Conservation (phyloP, 53 echinoderm and acorn worm species). For the Hippasteria phrygiana region DNA sequence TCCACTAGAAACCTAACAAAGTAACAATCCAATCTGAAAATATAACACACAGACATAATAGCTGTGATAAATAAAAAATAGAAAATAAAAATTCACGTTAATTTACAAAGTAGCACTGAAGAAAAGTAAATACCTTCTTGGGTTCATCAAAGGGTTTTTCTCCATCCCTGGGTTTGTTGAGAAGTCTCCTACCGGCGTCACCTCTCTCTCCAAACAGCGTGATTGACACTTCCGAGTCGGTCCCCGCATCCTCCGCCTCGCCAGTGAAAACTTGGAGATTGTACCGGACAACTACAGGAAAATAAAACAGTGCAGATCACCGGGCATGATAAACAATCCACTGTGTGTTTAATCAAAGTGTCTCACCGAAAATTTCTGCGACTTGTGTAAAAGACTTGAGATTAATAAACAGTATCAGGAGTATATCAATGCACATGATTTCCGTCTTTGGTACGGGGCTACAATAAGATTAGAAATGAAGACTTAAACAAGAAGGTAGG, state of each 20-base stretch:
- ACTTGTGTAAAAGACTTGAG: no score
- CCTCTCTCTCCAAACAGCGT: conserved; percentile 68
- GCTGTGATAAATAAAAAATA: background rate
- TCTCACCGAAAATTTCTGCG: no score
- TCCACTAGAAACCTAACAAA: no score
- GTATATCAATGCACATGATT: no score
- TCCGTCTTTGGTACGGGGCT: no score
- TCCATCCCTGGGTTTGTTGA: conserved; percentile 54
- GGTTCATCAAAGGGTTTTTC: conserved; percentile 67
- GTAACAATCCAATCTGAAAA: no score
- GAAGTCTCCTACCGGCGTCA: conserved; percentile 70
- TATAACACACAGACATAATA: background rate
- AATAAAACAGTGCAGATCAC: no score
- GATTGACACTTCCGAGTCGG: conserved; percentile 64
- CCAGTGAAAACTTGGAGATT: conserved; percentile 67
- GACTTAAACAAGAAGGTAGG: no score
- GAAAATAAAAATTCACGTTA: background rate
- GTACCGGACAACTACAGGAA: conserved; percentile 49
- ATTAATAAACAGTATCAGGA: no score
- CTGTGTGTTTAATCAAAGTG: no score
- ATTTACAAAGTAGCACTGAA: background rate
- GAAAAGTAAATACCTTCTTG: conserved; percentile 45
- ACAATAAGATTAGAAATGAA: no score
- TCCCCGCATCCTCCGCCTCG: conserved; percentile 49
- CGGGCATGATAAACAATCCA: no score